A percentile compares a stretch with the other conserved stretches of the same genome.
Conservation (phyloP, 2,888 invertebrate genomes). For the Eupithecia insigniata region DNA sequence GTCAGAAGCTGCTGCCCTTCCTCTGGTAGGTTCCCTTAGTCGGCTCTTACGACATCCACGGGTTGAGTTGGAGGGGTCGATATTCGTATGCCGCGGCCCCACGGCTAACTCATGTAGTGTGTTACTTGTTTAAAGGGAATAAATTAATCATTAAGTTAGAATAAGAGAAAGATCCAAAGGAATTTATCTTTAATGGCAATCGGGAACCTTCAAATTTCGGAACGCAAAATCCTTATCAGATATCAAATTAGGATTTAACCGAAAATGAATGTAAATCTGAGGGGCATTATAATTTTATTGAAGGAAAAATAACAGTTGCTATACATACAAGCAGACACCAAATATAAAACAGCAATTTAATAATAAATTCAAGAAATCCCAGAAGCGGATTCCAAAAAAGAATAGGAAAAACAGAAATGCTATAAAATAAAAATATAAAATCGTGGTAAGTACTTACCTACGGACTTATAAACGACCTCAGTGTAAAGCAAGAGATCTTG, state of each 20-base stretch:
- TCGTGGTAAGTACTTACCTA: background rate
- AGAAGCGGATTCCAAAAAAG: background rate
- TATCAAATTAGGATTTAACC: constrained; percentile 36
- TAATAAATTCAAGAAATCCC: background rate
- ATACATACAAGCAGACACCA: background rate
- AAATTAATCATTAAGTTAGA: background rate
- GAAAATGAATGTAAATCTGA: constrained; percentile 41
- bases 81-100: too few relatives aligned
- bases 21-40: too few relatives aligned
- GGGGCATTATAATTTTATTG: constrained; percentile 16
- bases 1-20: too few relatives aligned
- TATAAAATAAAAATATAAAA: too few relatives aligned
- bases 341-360: background rate
- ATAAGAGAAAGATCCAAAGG: constrained; percentile 3
- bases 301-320: background rate
- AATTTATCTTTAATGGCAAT: constrained; percentile 10
- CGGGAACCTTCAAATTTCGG: background rate
- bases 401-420: background rate
- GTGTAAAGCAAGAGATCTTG: constrained; percentile 47
- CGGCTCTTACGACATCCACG: too few relatives aligned
- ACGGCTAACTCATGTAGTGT: too few relatives aligned
- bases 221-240: constrained; percentile 36
- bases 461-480: constrained; percentile 23
- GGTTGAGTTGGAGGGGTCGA: too few relatives aligned
- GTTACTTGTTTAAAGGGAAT: too few relatives aligned